Base-by-base conservation (phyloP, 2,888 invertebrate genomes). In the Peribatodes rhomboidaria region DNA sequence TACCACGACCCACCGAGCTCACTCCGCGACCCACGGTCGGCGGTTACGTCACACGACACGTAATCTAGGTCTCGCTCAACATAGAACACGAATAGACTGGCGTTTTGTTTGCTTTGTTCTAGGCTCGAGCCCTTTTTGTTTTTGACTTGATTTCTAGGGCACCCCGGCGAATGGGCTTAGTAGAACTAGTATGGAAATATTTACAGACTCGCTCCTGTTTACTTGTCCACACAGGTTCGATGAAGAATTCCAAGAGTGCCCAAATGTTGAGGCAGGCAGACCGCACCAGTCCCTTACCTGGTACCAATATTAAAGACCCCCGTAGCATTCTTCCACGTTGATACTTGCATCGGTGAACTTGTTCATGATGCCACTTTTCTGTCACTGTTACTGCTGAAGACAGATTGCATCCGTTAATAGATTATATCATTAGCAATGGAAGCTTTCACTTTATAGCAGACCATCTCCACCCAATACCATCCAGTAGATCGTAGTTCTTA, bases 211-310 rank as follows among this genome's bases (percentile, higher is more conserved):
- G 85, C 80, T 81, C 86, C 86, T 87, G 80, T 92, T 91, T 91
- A 90, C 87, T 92, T 92, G 91, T 92, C 91, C 91, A 86, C 86
- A 87, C 93, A 93, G 93, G 94, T 90, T 94, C 94, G 89, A 95
- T 95, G 95, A 94, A 94, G 94, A 94, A 94, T 87, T 95, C 95
- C 84, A 93, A 94, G 92, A 95, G 95, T 94, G 95, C 95, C 90
- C 94, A 95, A 94, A 94, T 94, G 93, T 94, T 95, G 94, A 94
- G 94, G 88, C 94, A 92, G 86, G 88, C 94, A 88, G 94, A 94
- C 93, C 94, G 94, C 93, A 93, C 94, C 94, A 94, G 93, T 94
- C 93, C 94, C 86, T 90, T 88, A 91, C 94, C 94, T 88, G 93
- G 94, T 94, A 95, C 94, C 83, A 77, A 83, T 80, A 83, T 83